phyloP scores from a whole-genome alignment of 2,797 vertebrate genomes.

The Arrhamphus sclerolepis region DNA sequence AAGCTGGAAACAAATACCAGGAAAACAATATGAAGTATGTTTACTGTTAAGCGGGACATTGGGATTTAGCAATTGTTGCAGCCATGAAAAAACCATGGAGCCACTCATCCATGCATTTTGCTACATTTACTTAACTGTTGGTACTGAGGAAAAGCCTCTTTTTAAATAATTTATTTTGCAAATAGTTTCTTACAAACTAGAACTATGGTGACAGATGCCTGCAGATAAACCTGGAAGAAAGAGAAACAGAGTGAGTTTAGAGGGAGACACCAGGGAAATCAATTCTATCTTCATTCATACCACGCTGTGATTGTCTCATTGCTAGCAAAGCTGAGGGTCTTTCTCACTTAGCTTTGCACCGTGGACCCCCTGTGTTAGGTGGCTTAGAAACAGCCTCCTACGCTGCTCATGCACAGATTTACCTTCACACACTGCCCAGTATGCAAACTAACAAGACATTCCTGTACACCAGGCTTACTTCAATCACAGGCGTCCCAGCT shows the following conservation, averaged over 20 bases:
- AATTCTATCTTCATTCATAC: neutral
- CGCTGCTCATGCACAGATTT: neutral
- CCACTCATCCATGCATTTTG: neutral
- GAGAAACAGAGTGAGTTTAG: neutral
- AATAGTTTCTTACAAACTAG: no score
- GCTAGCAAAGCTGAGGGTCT: neutral
- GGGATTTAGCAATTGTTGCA: neutral
- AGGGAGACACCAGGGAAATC: neutral
- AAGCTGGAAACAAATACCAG: slow-evolving; percentile 6
- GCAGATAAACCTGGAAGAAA: neutral
- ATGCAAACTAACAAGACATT: neutral
- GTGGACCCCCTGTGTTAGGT: slow-evolving; percentile 54
- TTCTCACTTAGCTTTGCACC: slow-evolving; percentile 3
- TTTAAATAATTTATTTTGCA: neutral
- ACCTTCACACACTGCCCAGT: neutral
- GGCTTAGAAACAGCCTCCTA: neutral
- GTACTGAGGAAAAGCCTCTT: neutral
- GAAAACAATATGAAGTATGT: slow-evolving; percentile 4
- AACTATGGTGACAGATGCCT: neutral
- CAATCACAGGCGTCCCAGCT: neutral
- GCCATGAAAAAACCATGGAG: slow-evolving; percentile 2
- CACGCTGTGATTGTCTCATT: neutral
- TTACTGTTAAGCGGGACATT: neutral
- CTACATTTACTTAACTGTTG: no score
- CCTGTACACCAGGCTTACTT: no score